Evolutionary conservation across 2,113 vertebrate genomes (phyloP).

Genomic region (Scopus umbretta): DNA sequence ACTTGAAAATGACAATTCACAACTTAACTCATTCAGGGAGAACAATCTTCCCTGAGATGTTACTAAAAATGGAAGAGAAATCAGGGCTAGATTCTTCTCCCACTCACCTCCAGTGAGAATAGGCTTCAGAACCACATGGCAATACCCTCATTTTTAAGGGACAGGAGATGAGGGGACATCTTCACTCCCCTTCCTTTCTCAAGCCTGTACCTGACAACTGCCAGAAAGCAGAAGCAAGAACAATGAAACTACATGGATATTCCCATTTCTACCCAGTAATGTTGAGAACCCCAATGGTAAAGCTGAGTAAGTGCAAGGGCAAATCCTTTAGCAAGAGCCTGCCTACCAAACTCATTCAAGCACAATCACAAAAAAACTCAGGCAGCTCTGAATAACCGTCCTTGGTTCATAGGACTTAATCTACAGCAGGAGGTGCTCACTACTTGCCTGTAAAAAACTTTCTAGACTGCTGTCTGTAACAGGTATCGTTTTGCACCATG

Average conservation of each 20-base stretch:
- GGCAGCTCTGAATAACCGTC: neutral
- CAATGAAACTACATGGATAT: neutral
- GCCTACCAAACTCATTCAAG: neutral
- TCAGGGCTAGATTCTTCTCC: neutral
- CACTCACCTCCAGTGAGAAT: neutral
- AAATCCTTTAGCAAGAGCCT: neutral
- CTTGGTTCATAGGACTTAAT: neutral
- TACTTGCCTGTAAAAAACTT: neutral
- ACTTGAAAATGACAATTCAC: neutral
- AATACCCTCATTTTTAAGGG: neutral
- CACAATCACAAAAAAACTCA: neutral
- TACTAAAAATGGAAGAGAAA: neutral
- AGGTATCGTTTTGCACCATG: neutral
- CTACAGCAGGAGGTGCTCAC: neutral
- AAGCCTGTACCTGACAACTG: neutral
- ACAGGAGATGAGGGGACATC: neutral
- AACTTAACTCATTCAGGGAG: neutral
- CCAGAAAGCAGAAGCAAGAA: neutral
- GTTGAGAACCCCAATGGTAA: neutral
- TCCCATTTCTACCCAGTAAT: neutral
- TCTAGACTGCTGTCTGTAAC: neutral
- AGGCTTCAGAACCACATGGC: neutral
- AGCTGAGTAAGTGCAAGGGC: neutral
- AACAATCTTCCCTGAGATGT: neutral
- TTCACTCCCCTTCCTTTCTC: neutral